Evolutionary conservation across 1,140 invertebrate species (phyloP), one percentile per base, ranked within the genome.

Genomic region (Macrobrachium nipponense): DNA sequence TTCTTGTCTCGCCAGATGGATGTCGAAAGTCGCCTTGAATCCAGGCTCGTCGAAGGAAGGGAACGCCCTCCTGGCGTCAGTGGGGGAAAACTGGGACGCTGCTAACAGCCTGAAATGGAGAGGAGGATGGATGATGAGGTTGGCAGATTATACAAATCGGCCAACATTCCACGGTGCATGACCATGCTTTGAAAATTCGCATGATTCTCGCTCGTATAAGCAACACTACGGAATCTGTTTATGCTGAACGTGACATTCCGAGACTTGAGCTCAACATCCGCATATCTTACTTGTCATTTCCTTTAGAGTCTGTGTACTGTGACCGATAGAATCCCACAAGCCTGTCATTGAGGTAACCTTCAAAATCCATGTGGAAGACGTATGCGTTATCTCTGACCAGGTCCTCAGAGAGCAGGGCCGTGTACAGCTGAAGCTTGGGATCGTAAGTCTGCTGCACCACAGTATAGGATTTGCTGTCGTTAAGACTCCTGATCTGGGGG

Each of bases 41-140:
- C 12, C 93, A 0, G 98, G 98, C 90, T 99, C 98, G 90, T 99
- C 98, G 90, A 99, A 98, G 91, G 97, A 99, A 0, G 98, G 98
- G 91, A 99, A 98, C 1, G 96, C 97, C 75, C 94, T 93, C 81
- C 98, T 93, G 0, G 97, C 98, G 87, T 96, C 94, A 0, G 94
- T 96, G 0, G 97, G 93, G 90, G 98, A 95, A 89, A 99, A 97
- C 90, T 98, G 97, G n/a, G 89, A 89, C 15, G 81, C 86, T 8
- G 89, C 89, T 15, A 89, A 62, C 58, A 70, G 64, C 5, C 86
- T 87, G 44, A 8, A 51, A 51, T 51, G 51, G 51, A 51, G 51
- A 51, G 7, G 51, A 10, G 44, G 5, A 10, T 51, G 8, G 5
- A 36, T 36, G 27, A 36, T 36, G 27, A 36, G 27, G 27, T 36